Percentiles rank a stretch among this genome's conserved stretches.
Conservation (phyloP, 2,797 vertebrate genomes). For the Lateolabrax maculatus region DNA sequence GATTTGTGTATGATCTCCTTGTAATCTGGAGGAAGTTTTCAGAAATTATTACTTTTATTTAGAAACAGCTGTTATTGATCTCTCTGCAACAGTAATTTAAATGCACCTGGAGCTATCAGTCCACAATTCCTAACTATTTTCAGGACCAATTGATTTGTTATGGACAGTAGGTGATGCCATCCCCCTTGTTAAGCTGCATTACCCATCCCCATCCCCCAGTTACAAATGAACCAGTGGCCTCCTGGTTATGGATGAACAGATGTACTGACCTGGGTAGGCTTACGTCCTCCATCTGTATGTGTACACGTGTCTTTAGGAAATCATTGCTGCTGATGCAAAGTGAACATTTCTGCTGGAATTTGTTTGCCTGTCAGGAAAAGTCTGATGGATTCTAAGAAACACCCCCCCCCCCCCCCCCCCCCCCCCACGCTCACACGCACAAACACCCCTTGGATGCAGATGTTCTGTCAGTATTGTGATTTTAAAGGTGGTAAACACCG, state of each 20-base stretch:
- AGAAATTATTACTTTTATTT: not conserved
- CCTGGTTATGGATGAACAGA: too few relatives aligned
- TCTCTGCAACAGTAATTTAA: not conserved
- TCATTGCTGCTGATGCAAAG: constrained; percentile 35
- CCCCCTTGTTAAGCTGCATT: too few relatives aligned
- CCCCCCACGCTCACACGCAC: not conserved
- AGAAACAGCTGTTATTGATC: not conserved
- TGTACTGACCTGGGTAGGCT: too few relatives aligned
- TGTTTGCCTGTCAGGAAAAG: not conserved
- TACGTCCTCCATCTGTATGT: not conserved
- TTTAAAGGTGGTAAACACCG: not conserved
- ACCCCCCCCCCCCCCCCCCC: not conserved
- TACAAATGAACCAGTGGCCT: too few relatives aligned
- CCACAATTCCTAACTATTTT: fast-evolving
- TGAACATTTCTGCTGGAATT: constrained; percentile 39
- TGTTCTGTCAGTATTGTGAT: constrained; percentile 12
- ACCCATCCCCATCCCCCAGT: too few relatives aligned
- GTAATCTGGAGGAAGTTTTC: not conserved
- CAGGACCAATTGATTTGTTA: not conserved
- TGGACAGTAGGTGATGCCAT: too few relatives aligned
- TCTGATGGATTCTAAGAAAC: not conserved
- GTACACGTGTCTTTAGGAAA: constrained; percentile 53
- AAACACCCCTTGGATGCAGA: constrained; percentile 14
- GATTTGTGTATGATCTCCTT: not conserved
- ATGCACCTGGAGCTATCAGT: not conserved